Conservation (phyloP, 2,797 vertebrate species). For the Cirrhinus mrigala region DNA sequence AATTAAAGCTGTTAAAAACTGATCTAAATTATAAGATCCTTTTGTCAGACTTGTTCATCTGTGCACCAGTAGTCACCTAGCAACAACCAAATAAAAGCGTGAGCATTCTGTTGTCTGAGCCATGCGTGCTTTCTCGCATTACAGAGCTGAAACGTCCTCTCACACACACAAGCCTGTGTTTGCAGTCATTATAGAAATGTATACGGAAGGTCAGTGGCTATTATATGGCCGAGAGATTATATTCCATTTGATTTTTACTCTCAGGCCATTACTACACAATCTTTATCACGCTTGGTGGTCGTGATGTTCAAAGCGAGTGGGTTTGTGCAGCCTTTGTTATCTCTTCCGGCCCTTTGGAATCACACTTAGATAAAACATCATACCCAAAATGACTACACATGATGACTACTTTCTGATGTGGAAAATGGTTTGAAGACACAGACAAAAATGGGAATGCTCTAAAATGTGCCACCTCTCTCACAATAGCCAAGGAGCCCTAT, state of each 20-base stretch:
- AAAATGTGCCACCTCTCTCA: slow-evolving; percentile 66
- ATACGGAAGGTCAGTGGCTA: slow-evolving; percentile 14
- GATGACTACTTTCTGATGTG: slow-evolving; percentile 55
- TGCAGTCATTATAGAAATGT: slow-evolving; percentile 32
- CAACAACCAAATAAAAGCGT: slow-evolving; percentile 61
- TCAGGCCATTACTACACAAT: slow-evolving; percentile 23
- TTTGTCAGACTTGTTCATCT: slow-evolving; percentile 28
- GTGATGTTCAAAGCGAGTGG: slow-evolving; percentile 33
- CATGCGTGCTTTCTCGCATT: slow-evolving; percentile 20
- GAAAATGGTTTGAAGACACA: slow-evolving; percentile 58
- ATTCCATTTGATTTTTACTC: slow-evolving; percentile 24
- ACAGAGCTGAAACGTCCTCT: slow-evolving; percentile 1
- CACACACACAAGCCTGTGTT: neutral
- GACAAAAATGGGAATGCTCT: slow-evolving; percentile 60
- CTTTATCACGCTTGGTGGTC: slow-evolving; percentile 14
- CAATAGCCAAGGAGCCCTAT: slow-evolving; percentile 69
- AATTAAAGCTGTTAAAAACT: slow-evolving; percentile 9
- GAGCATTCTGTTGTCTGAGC: slow-evolving; percentile 45
- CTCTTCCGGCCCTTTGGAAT: slow-evolving; percentile 12
- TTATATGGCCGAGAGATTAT: neutral
- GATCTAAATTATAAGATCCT: slow-evolving; percentile 14
- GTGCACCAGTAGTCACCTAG: slow-evolving; percentile 56
- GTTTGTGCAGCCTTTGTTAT: slow-evolving; percentile 45
- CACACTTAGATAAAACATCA: slow-evolving; percentile 22
- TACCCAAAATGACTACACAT: slow-evolving; percentile 42